Evolutionary conservation across 2,888 invertebrate genomes (phyloP).

Genomic region (Melolontha melolontha): DNA sequence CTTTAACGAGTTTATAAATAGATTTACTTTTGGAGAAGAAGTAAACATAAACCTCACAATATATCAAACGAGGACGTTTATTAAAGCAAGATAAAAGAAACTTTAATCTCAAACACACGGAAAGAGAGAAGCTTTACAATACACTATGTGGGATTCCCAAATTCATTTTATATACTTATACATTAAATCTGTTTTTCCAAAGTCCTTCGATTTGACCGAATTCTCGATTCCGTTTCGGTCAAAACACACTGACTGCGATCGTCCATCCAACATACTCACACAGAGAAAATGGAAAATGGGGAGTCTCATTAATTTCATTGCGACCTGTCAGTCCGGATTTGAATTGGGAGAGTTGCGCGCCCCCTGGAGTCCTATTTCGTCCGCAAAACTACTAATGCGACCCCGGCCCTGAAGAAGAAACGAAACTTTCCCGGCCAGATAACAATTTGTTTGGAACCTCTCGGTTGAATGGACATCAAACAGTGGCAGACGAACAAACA

Average conservation of each 20-base stretch:
- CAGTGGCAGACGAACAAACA: too few species aligned
- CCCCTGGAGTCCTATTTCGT: conserved; percentile 12
- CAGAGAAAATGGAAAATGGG: conserved; percentile 12
- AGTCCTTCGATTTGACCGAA: conserved; percentile 5
- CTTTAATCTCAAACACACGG: too few species aligned
- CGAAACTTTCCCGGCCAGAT: conserved; percentile 18
- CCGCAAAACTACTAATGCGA: conserved; percentile 31
- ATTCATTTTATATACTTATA: too few species aligned
- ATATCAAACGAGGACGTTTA: too few species aligned
- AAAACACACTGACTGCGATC: conserved; percentile 1
- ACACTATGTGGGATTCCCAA: too few species aligned
- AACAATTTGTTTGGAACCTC: conserved; percentile 20
- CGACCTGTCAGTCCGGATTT: conserved; percentile 27
- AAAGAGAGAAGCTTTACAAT: too few species aligned
- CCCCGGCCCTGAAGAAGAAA: conserved; percentile 15
- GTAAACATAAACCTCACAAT: too few species aligned
- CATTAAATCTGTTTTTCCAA: too few species aligned
- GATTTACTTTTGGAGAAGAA: too few species aligned
- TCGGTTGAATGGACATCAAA: conserved; percentile 16
- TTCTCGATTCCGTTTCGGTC: neutral
- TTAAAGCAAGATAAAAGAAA: too few species aligned
- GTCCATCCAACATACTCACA: neutral
- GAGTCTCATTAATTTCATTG: conserved; percentile 26
- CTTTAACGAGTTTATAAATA: too few species aligned
- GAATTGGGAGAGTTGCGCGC: conserved; percentile 15